Evolutionary conservation across 2,888 invertebrate species (phyloP).

Genomic region (Pachydiplax longipennis): DNA sequence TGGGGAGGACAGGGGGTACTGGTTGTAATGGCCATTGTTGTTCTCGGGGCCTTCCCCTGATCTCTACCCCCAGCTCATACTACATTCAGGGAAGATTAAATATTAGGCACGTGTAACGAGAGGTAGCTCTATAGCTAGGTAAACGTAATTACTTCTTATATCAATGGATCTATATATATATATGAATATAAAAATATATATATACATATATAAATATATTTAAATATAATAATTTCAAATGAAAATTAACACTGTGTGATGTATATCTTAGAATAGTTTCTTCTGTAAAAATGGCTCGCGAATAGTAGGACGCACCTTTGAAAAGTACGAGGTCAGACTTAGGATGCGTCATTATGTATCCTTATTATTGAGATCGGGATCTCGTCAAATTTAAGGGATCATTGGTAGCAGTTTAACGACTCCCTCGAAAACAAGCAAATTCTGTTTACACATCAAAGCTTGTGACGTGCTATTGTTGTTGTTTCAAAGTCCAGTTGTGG

Average conservation of each 20-base stretch:
- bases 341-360: slow-evolving; percentile 25
- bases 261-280: slow-evolving; percentile 34
- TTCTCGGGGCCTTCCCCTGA: slow-evolving; percentile 56
- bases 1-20: slow-evolving; percentile 52
- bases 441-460: slow-evolving; percentile 38
- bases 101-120: slow-evolving; percentile 37
- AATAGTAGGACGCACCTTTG: slow-evolving; percentile 20
- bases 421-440: background rate
- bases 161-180: slow-evolving; percentile 42
- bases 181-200: background rate
- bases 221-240: slow-evolving; percentile 41
- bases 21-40: slow-evolving; percentile 63
- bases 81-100: slow-evolving; percentile 51
- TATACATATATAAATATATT: slow-evolving; percentile 44
- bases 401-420: background rate
- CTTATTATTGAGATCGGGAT: slow-evolving; percentile 5
- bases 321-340: background rate
- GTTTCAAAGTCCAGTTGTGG: slow-evolving; percentile 41
- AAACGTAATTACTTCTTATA: slow-evolving; percentile 42
- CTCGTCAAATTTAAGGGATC: background rate
- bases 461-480: slow-evolving; percentile 44
- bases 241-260: slow-evolving; percentile 39
- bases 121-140: slow-evolving; percentile 32
- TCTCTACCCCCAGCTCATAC: slow-evolving; percentile 49
- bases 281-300: slow-evolving; percentile 31